Evolutionary conservation across 2,888 invertebrate species (phyloP).

Genomic region (Myathropa florea): DNA sequence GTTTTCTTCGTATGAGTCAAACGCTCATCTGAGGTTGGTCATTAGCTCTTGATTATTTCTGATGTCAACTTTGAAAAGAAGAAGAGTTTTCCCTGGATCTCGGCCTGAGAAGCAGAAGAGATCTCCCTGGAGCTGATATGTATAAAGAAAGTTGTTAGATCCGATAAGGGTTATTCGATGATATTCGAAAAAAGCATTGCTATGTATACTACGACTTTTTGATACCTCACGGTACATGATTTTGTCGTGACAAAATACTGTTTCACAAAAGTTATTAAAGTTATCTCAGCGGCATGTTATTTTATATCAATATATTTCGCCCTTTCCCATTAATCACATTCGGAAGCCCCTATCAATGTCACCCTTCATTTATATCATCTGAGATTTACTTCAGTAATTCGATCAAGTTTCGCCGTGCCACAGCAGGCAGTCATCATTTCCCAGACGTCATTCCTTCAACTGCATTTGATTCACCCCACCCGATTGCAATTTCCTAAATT

Average conservation of each 20-base stretch:
- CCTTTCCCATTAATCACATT: neutral
- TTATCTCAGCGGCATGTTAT: neutral
- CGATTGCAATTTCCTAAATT: constrained; percentile 64
- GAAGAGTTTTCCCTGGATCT: too few species aligned
- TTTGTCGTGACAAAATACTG: too few species aligned
- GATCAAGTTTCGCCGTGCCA: constrained; percentile 36
- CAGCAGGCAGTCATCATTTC: constrained; percentile 1
- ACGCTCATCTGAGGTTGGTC: too few species aligned
- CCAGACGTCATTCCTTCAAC: neutral
- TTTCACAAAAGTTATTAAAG: too few species aligned
- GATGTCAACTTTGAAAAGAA: neutral
- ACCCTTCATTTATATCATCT: constrained; percentile 14
- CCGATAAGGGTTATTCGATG: too few species aligned
- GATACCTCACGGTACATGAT: too few species aligned
- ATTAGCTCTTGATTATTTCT: neutral
- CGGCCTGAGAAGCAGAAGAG: too few species aligned
- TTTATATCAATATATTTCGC: neutral
- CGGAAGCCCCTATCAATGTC: neutral
- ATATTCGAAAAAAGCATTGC: too few species aligned
- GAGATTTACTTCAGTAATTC: constrained; percentile 24
- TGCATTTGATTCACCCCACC: constrained; percentile 48
- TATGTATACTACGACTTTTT: too few species aligned
- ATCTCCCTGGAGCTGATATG: too few species aligned
- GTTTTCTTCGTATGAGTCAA: constrained; percentile 2
- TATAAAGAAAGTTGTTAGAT: too few species aligned